phyloP scores from a whole-genome alignment of 92 coral and sea anemone species.

The Zoanthus solanderi region DNA sequence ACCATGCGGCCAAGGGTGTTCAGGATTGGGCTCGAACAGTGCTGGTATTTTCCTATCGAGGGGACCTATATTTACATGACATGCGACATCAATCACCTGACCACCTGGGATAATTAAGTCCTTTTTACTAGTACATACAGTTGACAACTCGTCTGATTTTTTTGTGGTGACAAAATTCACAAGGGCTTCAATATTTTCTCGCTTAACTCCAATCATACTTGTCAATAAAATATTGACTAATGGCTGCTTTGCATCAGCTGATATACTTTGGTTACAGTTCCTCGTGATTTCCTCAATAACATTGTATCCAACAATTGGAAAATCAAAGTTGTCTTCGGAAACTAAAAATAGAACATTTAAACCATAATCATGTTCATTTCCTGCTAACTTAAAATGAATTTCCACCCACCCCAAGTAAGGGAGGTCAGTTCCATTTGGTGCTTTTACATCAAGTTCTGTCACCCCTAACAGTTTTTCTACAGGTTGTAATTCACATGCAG shows the following conservation, averaged over 20 bases:
- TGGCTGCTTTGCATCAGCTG: constrained; percentile 31
- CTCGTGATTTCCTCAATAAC: constrained; percentile 41
- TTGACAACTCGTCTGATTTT: constrained; percentile 57
- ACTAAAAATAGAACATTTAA: constrained; percentile 62
- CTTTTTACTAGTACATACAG: constrained; percentile 62
- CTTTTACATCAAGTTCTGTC: constrained; percentile 60
- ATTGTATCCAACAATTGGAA: constrained; percentile 53
- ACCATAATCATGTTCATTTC: constrained; percentile 38
- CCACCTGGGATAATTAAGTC: constrained; percentile 57
- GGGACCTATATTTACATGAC: constrained; percentile 62
- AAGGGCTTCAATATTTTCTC: constrained; percentile 60
- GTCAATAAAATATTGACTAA: constrained; percentile 29
- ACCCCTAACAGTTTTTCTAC: constrained; percentile 59
- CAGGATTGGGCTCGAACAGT: constrained; percentile 70
- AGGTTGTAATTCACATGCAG: constrained; percentile 42
- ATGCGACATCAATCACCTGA: constrained; percentile 52
- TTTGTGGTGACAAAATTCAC: constrained; percentile 65
- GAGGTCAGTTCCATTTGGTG: constrained; percentile 67
- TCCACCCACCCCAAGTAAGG: constrained; percentile 70
- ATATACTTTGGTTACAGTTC: constrained; percentile 6
- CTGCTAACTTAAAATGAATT: constrained; percentile 46
- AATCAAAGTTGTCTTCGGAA: constrained; percentile 41
- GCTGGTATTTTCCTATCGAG: constrained; percentile 69
- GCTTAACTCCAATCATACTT: constrained; percentile 47
- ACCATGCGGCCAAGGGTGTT: constrained; percentile 69